Conservation (phyloP, 2,888 invertebrate genomes). For the Erannis defoliaria region DNA sequence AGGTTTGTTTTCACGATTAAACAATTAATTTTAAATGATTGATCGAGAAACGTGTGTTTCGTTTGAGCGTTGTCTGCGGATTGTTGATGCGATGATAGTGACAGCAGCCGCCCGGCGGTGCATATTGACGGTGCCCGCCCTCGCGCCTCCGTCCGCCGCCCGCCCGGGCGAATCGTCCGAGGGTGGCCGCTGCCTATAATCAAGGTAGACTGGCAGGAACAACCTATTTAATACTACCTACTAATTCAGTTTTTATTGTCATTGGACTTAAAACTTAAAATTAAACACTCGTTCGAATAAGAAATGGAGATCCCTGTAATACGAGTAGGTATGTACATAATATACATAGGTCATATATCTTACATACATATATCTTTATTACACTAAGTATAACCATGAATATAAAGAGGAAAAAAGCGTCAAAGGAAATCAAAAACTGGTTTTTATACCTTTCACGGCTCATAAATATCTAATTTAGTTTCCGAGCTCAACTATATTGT, state of each 20-base stretch:
- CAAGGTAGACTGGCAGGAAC: neutral
- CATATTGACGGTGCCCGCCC: constrained; percentile 54
- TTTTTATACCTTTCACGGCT: constrained; percentile 23
- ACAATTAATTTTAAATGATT: neutral
- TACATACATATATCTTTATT: neutral
- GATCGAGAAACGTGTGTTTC: neutral
- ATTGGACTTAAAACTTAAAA: too few relatives aligned
- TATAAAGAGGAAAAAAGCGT: constrained; percentile 18
- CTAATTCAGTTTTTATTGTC: too few relatives aligned
- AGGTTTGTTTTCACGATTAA: constrained; percentile 8
- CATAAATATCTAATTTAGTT: constrained; percentile 27
- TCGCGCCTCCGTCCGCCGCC: constrained; percentile 32
- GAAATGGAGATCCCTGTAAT: neutral
- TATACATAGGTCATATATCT: neutral
- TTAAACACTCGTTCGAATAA: neutral
- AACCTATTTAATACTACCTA: too few relatives aligned
- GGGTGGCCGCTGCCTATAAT: constrained; percentile 6
- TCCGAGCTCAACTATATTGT: constrained; percentile 20
- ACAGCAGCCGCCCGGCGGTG: constrained; percentile 60
- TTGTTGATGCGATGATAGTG: constrained; percentile 58
- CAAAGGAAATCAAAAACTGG: constrained; percentile 21
- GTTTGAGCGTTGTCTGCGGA: constrained; percentile 34
- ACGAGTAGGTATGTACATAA: neutral
- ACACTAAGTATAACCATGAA: neutral
- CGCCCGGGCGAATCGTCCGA: constrained; percentile 34